phyloP scores from a whole-genome alignment of 2,797 vertebrate species.

The Amazonetta brasiliensis region DNA sequence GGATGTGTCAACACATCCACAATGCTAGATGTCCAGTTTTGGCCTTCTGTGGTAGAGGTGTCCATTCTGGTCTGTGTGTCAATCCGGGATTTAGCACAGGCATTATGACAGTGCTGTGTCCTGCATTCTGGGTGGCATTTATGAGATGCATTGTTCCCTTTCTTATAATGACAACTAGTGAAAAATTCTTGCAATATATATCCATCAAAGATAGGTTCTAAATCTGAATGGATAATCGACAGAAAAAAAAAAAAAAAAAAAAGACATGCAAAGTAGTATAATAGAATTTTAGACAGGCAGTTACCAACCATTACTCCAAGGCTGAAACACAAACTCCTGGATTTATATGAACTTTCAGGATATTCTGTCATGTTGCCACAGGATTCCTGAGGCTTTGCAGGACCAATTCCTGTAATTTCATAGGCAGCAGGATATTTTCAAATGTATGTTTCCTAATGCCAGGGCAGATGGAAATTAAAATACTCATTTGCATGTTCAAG shows the following conservation, averaged over 20 bases:
- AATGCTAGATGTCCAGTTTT: not conserved
- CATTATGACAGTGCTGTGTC: not conserved
- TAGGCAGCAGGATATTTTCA: not conserved
- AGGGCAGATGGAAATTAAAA: not conserved
- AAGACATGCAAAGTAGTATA: rapidly evolving
- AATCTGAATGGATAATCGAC: not conserved
- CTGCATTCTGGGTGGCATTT: not conserved
- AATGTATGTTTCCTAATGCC: not conserved
- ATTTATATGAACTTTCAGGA: not conserved
- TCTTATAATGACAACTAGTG: not conserved
- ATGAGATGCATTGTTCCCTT: not conserved
- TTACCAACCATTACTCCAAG: not conserved
- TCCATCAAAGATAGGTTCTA: not conserved
- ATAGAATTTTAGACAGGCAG: not conserved
- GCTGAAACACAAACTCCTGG: not conserved
- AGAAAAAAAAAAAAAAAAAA: not conserved
- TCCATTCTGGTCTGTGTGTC: not conserved
- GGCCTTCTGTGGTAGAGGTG: not conserved
- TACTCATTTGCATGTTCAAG: not conserved
- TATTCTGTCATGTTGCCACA: not conserved
- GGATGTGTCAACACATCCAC: not conserved
- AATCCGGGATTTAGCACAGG: not conserved
- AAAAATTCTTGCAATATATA: not conserved
- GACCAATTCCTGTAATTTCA: not conserved
- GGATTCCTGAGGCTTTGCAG: not conserved